Conservation (phyloP, 30 jellyfish, hydroid and myxozoan species). For the Aurelia aurita complex sp. Pacific region DNA sequence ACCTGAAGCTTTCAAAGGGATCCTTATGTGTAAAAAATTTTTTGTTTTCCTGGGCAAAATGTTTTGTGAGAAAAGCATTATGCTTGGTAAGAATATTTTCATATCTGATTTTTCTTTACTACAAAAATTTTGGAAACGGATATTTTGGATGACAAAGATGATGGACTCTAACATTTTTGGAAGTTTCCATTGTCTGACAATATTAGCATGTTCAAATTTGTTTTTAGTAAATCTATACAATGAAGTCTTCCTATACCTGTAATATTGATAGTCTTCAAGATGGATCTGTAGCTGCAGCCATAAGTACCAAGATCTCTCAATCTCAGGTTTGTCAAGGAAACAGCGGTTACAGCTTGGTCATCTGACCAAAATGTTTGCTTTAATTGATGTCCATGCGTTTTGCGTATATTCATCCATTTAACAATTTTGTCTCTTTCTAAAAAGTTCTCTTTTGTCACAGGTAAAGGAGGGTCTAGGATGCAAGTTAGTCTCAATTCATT, state of each 20-base stretch:
- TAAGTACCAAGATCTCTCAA: constrained; percentile 64
- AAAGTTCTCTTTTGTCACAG: constrained; percentile 62
- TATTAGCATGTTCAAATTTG: too few species aligned
- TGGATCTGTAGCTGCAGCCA: constrained; percentile 53
- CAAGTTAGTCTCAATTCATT: constrained; percentile 64
- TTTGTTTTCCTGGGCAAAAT: too few species aligned
- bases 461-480: constrained; percentile 62
- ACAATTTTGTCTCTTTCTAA: constrained; percentile 67
- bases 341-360: constrained; percentile 73
- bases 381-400: constrained; percentile 40
- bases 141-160: too few species aligned
- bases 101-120: too few species aligned
- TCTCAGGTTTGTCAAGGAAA: constrained; percentile 37
- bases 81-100: too few species aligned
- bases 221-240: too few species aligned
- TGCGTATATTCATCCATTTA: constrained; percentile 56
- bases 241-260: constrained; percentile 36
- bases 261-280: constrained; percentile 37
- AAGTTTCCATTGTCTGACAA: too few species aligned
- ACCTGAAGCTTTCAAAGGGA: too few species aligned
- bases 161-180: too few species aligned
- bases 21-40: too few species aligned
- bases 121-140: too few species aligned
- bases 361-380: constrained; percentile 70
- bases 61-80: too few species aligned